Evolutionary conservation across 2,888 invertebrate species (phyloP).

Genomic region (Trichogramma dendrolimi): DNA sequence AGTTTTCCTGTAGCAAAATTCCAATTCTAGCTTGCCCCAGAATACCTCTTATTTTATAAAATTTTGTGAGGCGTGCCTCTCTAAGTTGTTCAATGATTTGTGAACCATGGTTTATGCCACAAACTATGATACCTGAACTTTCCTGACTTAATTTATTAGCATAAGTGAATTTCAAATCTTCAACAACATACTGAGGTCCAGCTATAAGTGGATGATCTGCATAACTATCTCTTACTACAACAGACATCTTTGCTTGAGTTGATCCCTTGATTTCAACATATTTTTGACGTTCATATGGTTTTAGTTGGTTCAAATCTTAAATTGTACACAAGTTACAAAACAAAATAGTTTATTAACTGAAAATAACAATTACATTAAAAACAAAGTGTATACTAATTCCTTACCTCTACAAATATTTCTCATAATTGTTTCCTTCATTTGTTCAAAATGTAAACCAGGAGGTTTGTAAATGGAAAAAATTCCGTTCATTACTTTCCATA

Average conservation of each 20-base stretch:
- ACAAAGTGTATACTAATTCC: slow-evolving; percentile 24
- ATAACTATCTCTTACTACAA: slow-evolving; percentile 63
- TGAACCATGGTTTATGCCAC: slow-evolving; percentile 70
- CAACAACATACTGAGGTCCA: slow-evolving; percentile 69
- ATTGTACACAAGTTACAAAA: slow-evolving; percentile 9
- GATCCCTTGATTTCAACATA: slow-evolving; percentile 64
- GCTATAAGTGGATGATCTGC: slow-evolving; percentile 72
- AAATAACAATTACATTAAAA: not conserved
- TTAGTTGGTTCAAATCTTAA: slow-evolving; percentile 69
- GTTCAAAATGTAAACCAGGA: slow-evolving; percentile 56
- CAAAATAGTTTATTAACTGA: slow-evolving; percentile 9
- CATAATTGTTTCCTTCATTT: slow-evolving; percentile 59
- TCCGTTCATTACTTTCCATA: slow-evolving; percentile 69
- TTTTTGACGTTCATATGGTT: slow-evolving; percentile 59
- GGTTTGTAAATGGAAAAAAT: slow-evolving; percentile 78
- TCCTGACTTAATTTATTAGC: slow-evolving; percentile 62
- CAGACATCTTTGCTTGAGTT: slow-evolving; percentile 58
- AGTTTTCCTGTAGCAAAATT: slow-evolving; percentile 68
- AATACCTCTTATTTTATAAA: slow-evolving; percentile 70
- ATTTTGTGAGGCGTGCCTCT: slow-evolving; percentile 62
- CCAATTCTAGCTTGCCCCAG: slow-evolving; percentile 75
- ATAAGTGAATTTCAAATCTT: slow-evolving; percentile 63
- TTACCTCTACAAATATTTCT: slow-evolving; percentile 68
- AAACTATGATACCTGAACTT: slow-evolving; percentile 72
- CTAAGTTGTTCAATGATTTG: slow-evolving; percentile 58